Evolutionary conservation across 2,888 invertebrate species (phyloP), one percentile per base, ranked within the genome.

Genomic region (Frankliniella intonsa): DNA sequence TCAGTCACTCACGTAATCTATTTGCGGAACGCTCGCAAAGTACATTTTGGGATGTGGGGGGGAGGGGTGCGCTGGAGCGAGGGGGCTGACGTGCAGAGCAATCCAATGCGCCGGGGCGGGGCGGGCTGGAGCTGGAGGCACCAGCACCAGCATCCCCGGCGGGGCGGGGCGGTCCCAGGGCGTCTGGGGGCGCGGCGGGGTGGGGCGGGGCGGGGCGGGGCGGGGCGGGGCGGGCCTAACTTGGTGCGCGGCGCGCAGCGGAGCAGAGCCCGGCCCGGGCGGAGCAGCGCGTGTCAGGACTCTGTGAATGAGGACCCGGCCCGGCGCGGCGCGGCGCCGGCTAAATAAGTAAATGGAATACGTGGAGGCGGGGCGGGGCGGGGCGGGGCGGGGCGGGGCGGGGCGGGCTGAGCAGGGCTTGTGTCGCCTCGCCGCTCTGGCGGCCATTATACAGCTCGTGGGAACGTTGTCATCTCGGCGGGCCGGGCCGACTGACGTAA

Each of bases 1-100:
- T 76, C 69, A 19, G 17, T 55, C 55, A 76, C 82, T 83, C 84
- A 84, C 84, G 84, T 84, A 84, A 84, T 84, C 84, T 84, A 84
- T 84, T 84, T 84, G 84, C 83, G 82, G 84, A 84, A 82, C 83
- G 83, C 82, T 83, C 84, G 83, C 84, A 84, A 83, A 84, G 84
- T 83, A 84, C 83, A 84, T 84, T 84, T 76, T 76, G 69, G 9
- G 69, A 11, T 69, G 19, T 11, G 22, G 22, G 69, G 25, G 69
- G 11, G 22, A 9, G n/a, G 12, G 11, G 69, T 3, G 11, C 25
- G 22, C 22, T 12, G 69, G 10, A 22, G 22, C 22, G n/a, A 7
- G 69, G 22, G 9, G n/a, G 22, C 11, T 69, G 69, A 62, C 62
- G 62, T 62, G 69, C 69, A 12, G 25, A 76, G 69, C 69, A 25